Conservation (phyloP, 2,888 invertebrate genomes). For the Pinctada fucata region DNA sequence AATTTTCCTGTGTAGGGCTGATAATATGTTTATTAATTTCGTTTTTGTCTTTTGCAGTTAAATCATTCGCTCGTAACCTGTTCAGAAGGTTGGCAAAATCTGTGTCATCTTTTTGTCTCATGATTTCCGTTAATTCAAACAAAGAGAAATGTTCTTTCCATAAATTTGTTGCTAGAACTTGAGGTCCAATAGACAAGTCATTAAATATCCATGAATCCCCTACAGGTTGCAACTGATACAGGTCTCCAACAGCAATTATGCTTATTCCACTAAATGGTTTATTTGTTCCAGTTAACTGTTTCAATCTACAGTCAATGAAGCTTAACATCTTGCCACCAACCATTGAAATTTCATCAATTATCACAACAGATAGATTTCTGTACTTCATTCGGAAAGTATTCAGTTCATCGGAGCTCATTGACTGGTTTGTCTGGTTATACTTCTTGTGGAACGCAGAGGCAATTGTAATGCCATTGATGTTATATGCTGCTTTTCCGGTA, state of each 20-base stretch:
- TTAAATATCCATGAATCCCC: conserved; percentile 42
- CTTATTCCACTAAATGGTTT: no score
- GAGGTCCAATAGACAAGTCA: no score
- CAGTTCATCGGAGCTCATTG: no score
- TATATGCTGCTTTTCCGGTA: conserved; percentile 16
- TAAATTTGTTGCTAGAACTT: no score
- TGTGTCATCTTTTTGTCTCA: conserved; percentile 24
- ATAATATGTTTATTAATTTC: conserved; percentile 25
- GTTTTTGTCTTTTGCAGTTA: conserved; percentile 37
- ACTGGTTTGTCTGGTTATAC: no score
- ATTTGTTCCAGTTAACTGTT: no score
- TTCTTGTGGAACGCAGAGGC: no score
- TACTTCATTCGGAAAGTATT: no score
- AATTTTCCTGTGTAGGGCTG: neutral
- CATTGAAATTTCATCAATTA: conserved; percentile 35
- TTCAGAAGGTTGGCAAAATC: conserved; percentile 47
- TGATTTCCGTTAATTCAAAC: conserved; percentile 42
- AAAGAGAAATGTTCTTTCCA: conserved; percentile 41
- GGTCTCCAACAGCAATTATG: no score
- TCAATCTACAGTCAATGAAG: conserved; percentile 5
- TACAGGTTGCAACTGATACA: conserved; percentile 44
- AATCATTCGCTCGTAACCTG: conserved; percentile 39
- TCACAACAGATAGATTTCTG: no score
- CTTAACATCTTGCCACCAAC: conserved; percentile 42
- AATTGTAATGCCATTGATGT: conserved; percentile 46